Evolutionary conservation across 2,888 invertebrate genomes (phyloP), one percentile per base, ranked within the genome.

Genomic region (Acanthoscelides obtectus): DNA sequence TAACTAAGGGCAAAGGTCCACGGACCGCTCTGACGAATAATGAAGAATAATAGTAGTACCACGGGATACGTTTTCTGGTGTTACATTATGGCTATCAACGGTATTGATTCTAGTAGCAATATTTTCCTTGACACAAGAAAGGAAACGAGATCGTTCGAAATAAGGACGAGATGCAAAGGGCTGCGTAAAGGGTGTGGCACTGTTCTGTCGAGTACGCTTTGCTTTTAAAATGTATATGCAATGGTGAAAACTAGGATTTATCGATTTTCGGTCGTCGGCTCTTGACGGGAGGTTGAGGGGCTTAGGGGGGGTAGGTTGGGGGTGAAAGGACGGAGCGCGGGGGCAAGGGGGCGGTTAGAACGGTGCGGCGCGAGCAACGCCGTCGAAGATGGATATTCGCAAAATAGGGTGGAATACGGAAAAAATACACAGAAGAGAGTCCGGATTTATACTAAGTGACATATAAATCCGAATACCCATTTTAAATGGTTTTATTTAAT

Each of bases 361-460:
- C 45, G 45, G 45, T 45, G 17, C 8, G 8, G 45, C 45, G 45
- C 45, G 12, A 12, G 63, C 45, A 68, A 45, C n/a, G n/a, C 64
- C 64, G 45, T 45, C 64, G 64, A 22, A 64, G 68, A 20, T 64
- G 19, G 68, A 68, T 68, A 22, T 45, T 22, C 8, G 68, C 45
- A 45, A 68, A 68, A 19, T 68, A 22, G 68, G 68, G 68, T 19
- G 20, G 68, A 68, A 22, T 25, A 12, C 45, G 45, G 45, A 45
- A 45, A 45, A 45, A 45, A 45, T 45, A 12, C 45, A n/a, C n/a
- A n/a, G n/a, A n/a, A n/a, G n/a, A n/a, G n/a, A n/a, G n/a, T n/a
- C n/a, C n/a, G n/a, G n/a, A n/a, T n/a, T n/a, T n/a, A n/a, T n/a
- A n/a, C n/a, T n/a, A n/a, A n/a, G n/a, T n/a, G n/a, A n/a, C n/a